A percentile compares a stretch with the other conserved stretches of the same genome.
Evolutionary conservation across 2,888 invertebrate genomes (phyloP).

Genomic region (Taphrorychus bicolor): DNA sequence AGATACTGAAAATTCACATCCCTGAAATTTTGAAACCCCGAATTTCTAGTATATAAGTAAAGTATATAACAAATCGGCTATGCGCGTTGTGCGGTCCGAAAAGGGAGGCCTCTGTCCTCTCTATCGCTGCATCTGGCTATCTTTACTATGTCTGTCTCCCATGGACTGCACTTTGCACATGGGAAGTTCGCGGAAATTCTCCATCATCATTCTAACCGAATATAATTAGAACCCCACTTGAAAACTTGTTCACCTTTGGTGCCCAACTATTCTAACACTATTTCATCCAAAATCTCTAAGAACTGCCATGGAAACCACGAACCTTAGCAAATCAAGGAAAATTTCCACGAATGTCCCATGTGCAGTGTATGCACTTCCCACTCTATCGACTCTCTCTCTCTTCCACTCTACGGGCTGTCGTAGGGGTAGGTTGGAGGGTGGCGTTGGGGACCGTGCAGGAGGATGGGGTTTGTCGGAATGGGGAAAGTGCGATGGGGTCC

Average conservation of each 20-base stretch:
- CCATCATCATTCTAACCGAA: too few relatives aligned
- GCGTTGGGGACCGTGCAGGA: constrained; percentile 19
- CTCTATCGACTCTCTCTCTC: constrained; percentile 14
- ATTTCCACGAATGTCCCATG: neutral
- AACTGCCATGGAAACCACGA: neutral
- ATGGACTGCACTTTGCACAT: constrained; percentile 24
- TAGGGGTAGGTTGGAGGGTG: constrained; percentile 37
- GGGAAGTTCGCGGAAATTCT: constrained; percentile 24
- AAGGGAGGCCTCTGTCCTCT: constrained; percentile 18
- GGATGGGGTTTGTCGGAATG: constrained; percentile 29
- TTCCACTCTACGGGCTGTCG: constrained; percentile 33
- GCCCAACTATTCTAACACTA: too few relatives aligned
- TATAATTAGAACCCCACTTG: too few relatives aligned
- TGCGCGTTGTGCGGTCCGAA: constrained; percentile 34
- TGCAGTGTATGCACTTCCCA: neutral
- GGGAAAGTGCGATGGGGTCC: constrained; percentile 28
- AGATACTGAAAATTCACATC: constrained; percentile 59
- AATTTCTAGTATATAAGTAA: constrained; percentile 41
- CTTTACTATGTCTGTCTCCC: constrained; percentile 37
- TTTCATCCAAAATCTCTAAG: too few relatives aligned
- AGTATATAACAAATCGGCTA: constrained; percentile 42
- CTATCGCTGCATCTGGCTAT: constrained; percentile 37
- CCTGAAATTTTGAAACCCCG: constrained; percentile 40
- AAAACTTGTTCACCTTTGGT: too few relatives aligned
- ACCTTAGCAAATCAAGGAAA: neutral